A percentile compares a stretch with the other conserved stretches of the same genome.
These are phyloP conservation scores for Bos indicus DNA, from an alignment of 2,113 vertebrate species.

Conservation along the genomic window DNA sequence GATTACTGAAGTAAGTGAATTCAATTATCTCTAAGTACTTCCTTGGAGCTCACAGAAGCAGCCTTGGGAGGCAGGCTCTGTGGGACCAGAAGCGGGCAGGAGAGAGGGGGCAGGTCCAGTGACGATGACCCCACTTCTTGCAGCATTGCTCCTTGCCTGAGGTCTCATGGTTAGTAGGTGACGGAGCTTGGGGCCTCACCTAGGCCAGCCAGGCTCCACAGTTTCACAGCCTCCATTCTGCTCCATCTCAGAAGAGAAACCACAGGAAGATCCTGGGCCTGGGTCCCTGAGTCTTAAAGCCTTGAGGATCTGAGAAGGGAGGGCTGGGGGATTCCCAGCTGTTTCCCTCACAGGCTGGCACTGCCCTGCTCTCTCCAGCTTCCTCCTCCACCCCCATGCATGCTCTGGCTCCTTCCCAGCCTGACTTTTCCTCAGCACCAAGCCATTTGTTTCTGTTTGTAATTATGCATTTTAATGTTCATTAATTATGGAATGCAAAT, in stretches of 20 bases:
- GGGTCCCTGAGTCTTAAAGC: not conserved
- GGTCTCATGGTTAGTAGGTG: not conserved
- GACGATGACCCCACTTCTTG: not conserved
- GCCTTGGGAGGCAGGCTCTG: not conserved
- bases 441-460: conserved; percentile 71
- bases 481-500: conserved; percentile 75
- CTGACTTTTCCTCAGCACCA: conserved; percentile 39
- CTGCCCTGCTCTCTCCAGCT: too few relatives aligned
- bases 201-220: not conserved
- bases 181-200: not conserved
- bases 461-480: conserved; percentile 71
- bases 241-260: not conserved
- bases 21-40: not conserved
- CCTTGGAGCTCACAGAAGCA: not conserved
- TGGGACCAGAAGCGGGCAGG: not conserved
- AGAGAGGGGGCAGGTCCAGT: not conserved
- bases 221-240: not conserved
- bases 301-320: not conserved
- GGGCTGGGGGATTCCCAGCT: too few relatives aligned
- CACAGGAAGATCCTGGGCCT: not conserved
- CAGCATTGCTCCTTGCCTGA: not conserved
- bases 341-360: not conserved
- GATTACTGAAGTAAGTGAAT: not conserved
- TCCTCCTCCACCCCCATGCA: not conserved
- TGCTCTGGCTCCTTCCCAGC: not conserved